A percentile compares a stretch with the other conserved stretches of the same genome.
Evolutionary conservation across 2,797 vertebrate species (phyloP).

Genomic region (Setipinna tenuifilis): DNA sequence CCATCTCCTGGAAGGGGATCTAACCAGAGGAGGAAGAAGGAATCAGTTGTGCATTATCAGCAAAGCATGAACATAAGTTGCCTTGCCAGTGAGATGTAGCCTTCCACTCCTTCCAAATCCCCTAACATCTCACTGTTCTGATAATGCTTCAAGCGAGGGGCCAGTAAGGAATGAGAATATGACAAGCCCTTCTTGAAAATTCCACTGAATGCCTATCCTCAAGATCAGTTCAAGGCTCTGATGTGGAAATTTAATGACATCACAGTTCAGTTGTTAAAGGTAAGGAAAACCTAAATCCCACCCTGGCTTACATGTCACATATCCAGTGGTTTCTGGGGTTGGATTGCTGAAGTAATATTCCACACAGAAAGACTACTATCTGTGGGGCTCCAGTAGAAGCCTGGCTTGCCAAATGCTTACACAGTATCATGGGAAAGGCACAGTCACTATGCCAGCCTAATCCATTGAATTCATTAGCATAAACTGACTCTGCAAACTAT

Average conservation of each 20-base stretch:
- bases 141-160: not conserved
- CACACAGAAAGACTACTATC: not conserved
- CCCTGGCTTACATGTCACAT: no score
- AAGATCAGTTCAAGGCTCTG: not conserved
- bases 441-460: not conserved
- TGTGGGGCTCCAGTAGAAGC: not conserved
- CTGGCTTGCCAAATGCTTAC: not conserved
- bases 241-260: not conserved
- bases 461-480: not conserved
- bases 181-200: not conserved
- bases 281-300: not conserved
- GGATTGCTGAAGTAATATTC: not conserved
- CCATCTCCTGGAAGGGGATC: slow-evolving; percentile 96
- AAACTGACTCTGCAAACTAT: no score
- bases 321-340: no score
- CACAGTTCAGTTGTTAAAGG: slow-evolving; percentile 8
- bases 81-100: not conserved
- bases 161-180: not conserved
- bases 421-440: not conserved
- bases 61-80: not conserved
- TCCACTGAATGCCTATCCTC: not conserved
- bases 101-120: not conserved
- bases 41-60: not conserved
- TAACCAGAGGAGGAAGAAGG: slow-evolving; percentile 55
- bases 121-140: not conserved